Conservation (phyloP, 23 tunicate species). For the Oikopleura albicans region DNA sequence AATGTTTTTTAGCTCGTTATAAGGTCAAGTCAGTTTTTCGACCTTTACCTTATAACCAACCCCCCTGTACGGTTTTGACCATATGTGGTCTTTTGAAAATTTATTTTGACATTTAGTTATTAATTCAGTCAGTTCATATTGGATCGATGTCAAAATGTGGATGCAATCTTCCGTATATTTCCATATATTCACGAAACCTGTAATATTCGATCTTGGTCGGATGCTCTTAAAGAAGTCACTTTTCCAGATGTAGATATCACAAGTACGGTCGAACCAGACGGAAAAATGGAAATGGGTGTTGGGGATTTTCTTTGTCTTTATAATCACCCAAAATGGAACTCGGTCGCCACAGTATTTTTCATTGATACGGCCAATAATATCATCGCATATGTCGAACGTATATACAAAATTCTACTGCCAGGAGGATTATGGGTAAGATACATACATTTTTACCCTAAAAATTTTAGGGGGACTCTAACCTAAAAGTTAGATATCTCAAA, state of each 20-base stretch:
- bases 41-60: neutral
- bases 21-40: too few relatives aligned
- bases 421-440: slow-evolving; percentile 56
- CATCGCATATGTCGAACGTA: slow-evolving; percentile 40
- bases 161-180: slow-evolving; percentile 46
- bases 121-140: too few relatives aligned
- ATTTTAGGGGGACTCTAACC: too few relatives aligned
- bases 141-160: slow-evolving; percentile 17
- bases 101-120: neutral
- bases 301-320: slow-evolving; percentile 74
- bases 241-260: slow-evolving; percentile 79
- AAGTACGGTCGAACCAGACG: slow-evolving; percentile 19
- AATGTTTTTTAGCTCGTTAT: too few relatives aligned
- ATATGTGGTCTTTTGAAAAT: neutral
- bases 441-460: too few relatives aligned
- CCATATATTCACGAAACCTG: slow-evolving; percentile 63
- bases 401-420: slow-evolving; percentile 42
- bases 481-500: too few relatives aligned
- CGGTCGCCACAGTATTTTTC: slow-evolving; percentile 65
- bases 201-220: slow-evolving; percentile 42
- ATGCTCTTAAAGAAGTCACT: slow-evolving; percentile 34
- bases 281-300: slow-evolving; percentile 48
- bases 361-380: slow-evolving; percentile 82
- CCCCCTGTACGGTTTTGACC: neutral
- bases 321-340: slow-evolving; percentile 34